Percentiles rank a stretch among this genome's conserved stretches.
Conservation (phyloP, 2,888 invertebrate genomes). For the Epistrophe eligans region DNA sequence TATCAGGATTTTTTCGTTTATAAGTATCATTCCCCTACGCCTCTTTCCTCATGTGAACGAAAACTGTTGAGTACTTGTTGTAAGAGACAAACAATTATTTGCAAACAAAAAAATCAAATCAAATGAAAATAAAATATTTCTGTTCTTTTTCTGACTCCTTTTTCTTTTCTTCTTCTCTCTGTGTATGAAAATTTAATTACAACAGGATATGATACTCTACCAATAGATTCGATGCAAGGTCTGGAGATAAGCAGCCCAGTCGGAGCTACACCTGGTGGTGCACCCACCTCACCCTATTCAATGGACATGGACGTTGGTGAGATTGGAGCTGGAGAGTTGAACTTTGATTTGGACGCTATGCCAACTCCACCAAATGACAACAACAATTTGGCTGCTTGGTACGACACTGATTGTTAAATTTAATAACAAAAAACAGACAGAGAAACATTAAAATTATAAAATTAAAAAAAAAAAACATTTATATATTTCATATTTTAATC, state of each 20-base stretch:
- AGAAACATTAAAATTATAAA: conserved; percentile 42
- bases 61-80: conserved; percentile 32
- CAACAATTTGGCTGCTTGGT: conserved; percentile 97
- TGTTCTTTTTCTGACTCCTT: conserved; percentile 54
- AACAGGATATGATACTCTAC: conserved; percentile 97
- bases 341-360: conserved; percentile 91
- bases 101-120: conserved; percentile 21
- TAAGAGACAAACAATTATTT: conserved; percentile 10
- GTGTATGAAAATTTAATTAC: conserved; percentile 57
- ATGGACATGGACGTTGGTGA: conserved; percentile 95
- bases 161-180: conserved; percentile 59
- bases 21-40: not conserved
- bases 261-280: conserved; percentile 82
- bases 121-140: conserved; percentile 19
- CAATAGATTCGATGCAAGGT: conserved; percentile 98
- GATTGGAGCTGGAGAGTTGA: conserved; percentile 89
- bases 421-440: conserved; percentile 41
- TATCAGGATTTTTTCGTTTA: not conserved
- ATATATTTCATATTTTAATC: conserved; percentile 71
- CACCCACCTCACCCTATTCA: conserved; percentile 87
- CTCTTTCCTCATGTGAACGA: conserved; percentile 46
- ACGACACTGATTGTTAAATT: conserved; percentile 95
- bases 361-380: conserved; percentile 94
- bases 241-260: conserved; percentile 91
- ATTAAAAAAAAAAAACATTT: conserved; percentile 36